Conservation (phyloP, 1,140 invertebrate species). For the Caenorhabditis latens region DNA sequence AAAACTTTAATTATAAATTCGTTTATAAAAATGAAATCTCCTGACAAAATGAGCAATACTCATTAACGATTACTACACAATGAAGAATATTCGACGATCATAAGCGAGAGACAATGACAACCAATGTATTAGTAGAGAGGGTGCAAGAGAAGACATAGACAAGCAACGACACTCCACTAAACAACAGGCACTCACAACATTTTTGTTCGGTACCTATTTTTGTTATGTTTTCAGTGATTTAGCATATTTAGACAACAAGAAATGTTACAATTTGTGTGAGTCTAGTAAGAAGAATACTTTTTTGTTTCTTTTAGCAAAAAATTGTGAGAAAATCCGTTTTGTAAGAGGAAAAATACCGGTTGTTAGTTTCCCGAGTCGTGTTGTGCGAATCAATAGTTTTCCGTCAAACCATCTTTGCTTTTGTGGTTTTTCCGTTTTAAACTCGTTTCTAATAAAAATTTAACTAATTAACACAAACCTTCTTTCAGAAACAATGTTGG, state of each 20-base stretch:
- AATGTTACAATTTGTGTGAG: too few relatives aligned
- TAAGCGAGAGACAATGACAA: neutral
- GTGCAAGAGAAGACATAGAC: neutral
- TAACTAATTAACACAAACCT: neutral
- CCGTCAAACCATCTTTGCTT: neutral
- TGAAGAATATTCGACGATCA: neutral
- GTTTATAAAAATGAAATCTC: too few relatives aligned
- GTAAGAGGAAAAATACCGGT: too few relatives aligned
- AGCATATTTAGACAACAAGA: neutral
- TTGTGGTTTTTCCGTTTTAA: neutral
- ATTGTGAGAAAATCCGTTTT: too few relatives aligned
- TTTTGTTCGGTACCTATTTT: constrained; percentile 54
- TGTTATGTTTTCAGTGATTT: neutral
- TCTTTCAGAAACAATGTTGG: constrained; percentile 38
- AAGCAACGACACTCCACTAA: constrained; percentile 44
- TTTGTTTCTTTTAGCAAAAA: too few relatives aligned
- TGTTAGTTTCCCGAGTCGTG: too few relatives aligned
- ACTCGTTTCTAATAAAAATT: neutral
- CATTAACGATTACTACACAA: neutral
- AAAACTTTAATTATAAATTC: too few relatives aligned
- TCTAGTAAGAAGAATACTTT: too few relatives aligned
- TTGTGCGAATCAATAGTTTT: too few relatives aligned
- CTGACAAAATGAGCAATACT: too few relatives aligned
- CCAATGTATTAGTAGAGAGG: neutral
- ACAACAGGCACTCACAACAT: neutral